Base-by-base conservation (phyloP, 1,140 invertebrate species). In the Lysiphlebus fabarum region DNA sequence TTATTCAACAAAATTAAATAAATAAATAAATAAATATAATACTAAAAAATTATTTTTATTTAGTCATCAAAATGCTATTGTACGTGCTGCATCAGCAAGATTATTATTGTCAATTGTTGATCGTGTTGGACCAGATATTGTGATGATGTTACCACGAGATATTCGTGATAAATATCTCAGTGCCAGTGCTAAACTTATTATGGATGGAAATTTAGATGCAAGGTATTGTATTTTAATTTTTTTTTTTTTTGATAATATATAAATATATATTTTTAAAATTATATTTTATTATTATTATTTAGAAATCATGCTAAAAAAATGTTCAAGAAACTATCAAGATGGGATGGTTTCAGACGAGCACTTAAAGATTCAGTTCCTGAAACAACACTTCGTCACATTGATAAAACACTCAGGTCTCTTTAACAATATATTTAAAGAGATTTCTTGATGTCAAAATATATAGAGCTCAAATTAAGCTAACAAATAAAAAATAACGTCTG, bases 131-230 rank as follows among this genome's bases (percentile, higher is more conserved):
- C 79, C 88, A 1, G 85, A 90, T 37, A 83, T 86, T 58, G 80
- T 87, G 5, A 85, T 96, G 64, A 84, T 84, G 50, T 76, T 91
- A 67, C 84, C 87, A 0, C 83, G 85, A 62, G 94, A 97, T 59
- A 83, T 88, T 0, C 86, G 88, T 26, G 91, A 95, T 61, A 86
- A 89, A 65, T 81, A 96, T 41, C 76, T 98, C 38, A 82, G 87
- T 17, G 85, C 89, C 0, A 87, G 88, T 4, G 90, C 93, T 1
- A 90, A 91, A 67, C 85, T 95, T 59, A 75, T 95, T 1, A 87
- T 87, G 7, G 95, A 98, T 73, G 90, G 91, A 10, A 92, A 88
- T 71, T 82, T 92, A 14, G 91, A 95, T 62, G 91, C 93, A 0
- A 87, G 95, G 82, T 89, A 77, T 26, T 26, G 17, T 26, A 2